These are phyloP conservation scores for Drosophila asahinai DNA, from an alignment of 1,140 invertebrate species.

Conservation along the genomic window DNA sequence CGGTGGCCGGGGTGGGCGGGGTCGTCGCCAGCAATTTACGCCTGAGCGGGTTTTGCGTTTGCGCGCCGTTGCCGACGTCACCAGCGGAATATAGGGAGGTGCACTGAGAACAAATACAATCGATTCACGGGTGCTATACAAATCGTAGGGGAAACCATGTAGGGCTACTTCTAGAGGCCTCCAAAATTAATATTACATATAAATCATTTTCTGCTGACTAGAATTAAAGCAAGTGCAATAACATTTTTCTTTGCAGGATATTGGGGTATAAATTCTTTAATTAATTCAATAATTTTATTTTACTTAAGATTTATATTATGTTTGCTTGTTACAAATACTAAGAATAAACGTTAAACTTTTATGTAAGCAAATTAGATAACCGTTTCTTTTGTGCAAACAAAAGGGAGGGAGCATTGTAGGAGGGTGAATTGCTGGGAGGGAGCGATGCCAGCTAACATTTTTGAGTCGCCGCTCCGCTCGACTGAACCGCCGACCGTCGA, in stretches of 20 bases:
- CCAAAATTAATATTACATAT: no score
- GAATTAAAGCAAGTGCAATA: no score
- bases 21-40: conserved; percentile 64
- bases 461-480: conserved; percentile 72
- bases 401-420: not conserved
- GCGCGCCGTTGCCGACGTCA: conserved; percentile 50
- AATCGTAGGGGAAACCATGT: not conserved
- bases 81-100: conserved; percentile 21
- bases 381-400: not conserved
- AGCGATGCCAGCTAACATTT: conserved; percentile 58
- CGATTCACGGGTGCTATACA: not conserved
- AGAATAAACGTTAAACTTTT: no score
- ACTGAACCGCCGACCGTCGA: conserved; percentile 44
- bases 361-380: not conserved
- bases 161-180: no score
- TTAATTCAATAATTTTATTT: not conserved
- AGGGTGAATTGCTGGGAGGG: conserved; percentile 34
- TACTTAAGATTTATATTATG: no score
- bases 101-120: not conserved
- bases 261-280: no score
- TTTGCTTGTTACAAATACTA: not conserved
- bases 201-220: no score
- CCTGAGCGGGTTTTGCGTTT: conserved; percentile 64
- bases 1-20: conserved; percentile 2
- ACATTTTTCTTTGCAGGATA: no score